A percentile compares a stretch with the other conserved stretches of the same genome.
These are phyloP conservation scores for Trididemnum clinides DNA, from an alignment of 23 tunicate species.

Conservation along the genomic window DNA sequence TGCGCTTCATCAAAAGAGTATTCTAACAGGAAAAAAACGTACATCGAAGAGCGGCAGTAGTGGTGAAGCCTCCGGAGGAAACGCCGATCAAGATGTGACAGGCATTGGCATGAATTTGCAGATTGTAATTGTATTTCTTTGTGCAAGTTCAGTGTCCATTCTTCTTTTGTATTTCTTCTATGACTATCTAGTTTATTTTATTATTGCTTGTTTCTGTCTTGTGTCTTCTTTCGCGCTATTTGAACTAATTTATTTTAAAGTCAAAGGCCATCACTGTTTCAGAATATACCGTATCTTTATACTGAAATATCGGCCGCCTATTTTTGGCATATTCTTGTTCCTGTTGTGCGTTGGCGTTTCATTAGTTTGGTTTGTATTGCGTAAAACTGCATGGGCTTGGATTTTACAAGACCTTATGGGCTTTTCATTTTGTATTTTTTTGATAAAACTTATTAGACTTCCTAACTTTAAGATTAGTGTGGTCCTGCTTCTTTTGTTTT, in stretches of 20 bases:
- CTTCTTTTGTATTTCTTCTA: slow-evolving; percentile 85
- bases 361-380: slow-evolving; percentile 57
- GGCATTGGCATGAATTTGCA: slow-evolving; percentile 13
- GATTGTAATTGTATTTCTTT: slow-evolving; percentile 53
- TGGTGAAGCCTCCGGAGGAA: background rate
- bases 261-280: slow-evolving; percentile 54
- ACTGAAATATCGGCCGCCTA: slow-evolving; percentile 41
- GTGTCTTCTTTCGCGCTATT: slow-evolving; percentile 66
- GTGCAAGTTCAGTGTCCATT: slow-evolving; percentile 71
- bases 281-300: slow-evolving; percentile 42
- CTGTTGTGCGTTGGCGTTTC: slow-evolving; percentile 31
- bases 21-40: background rate
- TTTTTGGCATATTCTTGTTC: slow-evolving; percentile 46
- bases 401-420: slow-evolving; percentile 85
- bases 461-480: slow-evolving; percentile 57
- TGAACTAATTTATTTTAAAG: slow-evolving; percentile 32
- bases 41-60: background rate
- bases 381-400: slow-evolving; percentile 79
- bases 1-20: background rate
- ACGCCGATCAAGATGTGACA: background rate
- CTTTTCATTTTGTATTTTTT: slow-evolving; percentile 62
- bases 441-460: slow-evolving; percentile 63
- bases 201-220: slow-evolving; percentile 68
- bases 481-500: slow-evolving; percentile 59
- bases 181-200: slow-evolving; percentile 77